Evolutionary conservation across 2,888 invertebrate species (phyloP), one percentile per base, ranked within the genome.

Genomic region (Eristalis arbustorum): DNA sequence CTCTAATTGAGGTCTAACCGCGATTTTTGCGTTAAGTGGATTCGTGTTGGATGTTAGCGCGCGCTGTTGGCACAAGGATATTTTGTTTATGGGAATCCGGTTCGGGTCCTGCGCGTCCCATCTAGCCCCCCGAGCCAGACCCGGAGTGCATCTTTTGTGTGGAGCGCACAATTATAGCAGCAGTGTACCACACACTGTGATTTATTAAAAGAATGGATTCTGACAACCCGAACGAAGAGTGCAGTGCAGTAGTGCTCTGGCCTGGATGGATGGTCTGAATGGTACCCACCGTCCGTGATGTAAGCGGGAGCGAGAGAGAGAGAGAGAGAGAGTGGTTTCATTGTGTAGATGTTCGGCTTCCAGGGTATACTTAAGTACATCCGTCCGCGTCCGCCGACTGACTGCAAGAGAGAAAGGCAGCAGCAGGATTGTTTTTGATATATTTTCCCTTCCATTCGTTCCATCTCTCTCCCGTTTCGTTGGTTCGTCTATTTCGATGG

Each of bases 401-500:
- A 71, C 49, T 14, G 64, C 23, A 56, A 14, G 68, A 75, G 66
- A 56, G 28, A 62, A 75, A 68, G 63, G 56, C 80, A 84, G 13
- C 49, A 56, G 71, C 81, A 81, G 81, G 85, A 78, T 91, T 87
- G 67, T 67, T 37, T 37, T 37, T 25, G 25, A 25, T 25, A 25
- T 25, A 25, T 25, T 25, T 25, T 25, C 2, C 25, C 3, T 25
- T 25, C 3, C 25, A 2, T 37, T 11, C 11, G 18, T 37, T 37
- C 10, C 83, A 63, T 18, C 6, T 18, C 18, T 67, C 67, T 49
- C 18, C 1, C 49, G 49, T 49, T 49, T 18, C 83, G 66, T 72
- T 64, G 79, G 69, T 80, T 92, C 91, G 92, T 92, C 92, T 92
- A 91, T 92, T 92, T 92, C 90, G 92, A 92, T 91, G 91, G 92